Base-by-base conservation (phyloP, 2,888 invertebrate genomes). In the Halocaridina rubra region DNA sequence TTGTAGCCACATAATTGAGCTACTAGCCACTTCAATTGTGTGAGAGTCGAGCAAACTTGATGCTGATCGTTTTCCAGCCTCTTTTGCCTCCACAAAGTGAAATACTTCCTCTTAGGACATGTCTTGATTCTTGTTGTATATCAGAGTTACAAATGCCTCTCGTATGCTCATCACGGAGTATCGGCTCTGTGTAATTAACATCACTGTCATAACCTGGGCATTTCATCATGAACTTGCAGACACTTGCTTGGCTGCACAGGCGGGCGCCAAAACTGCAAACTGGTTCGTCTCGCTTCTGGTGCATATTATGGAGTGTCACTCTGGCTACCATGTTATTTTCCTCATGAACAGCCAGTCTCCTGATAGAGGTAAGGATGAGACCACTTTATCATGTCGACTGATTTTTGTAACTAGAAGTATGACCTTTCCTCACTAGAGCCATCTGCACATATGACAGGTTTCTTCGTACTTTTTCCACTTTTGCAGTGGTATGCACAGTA, bases 391-490 rank as follows among this genome's bases (percentile, higher is more conserved):
- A 24, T 57, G 19, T 13, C 76, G 53, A 57, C n/a, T 22, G 7
- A 39, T 32, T 33, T 32, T 29, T 22, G n/a, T 32, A 22, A 32
- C 24, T 32, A 10, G 24, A 80, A 80, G 46, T 71, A 32, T 0
- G 64, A 5, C 80, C 46, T 71, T 16, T 80, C 71, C 8, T 71
- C 80, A 7, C 80, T 71, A 3, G 80, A 19, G 69, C 80, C 69
- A 32, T 69, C 19, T 5, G 69, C 22, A 7, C 32, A 64, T 8
- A 79, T 33, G 33, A 24, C 19, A 30, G 79, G 79, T 33, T 69
- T 69, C n/a, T 69, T 71, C n/a, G 69, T n/a, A n/a, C n/a, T n/a
- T n/a, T 69, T 79, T 79, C 79, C 10, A 69, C 79, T 32, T 53
- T 76, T 19, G 61, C 22, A 13, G 79, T 22, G 13, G 46, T 13